A percentile compares a stretch with the other conserved stretches of the same genome.
These are phyloP conservation scores for Horisme vitalbata DNA, from an alignment of 2,888 invertebrate species.

Conservation along the genomic window DNA sequence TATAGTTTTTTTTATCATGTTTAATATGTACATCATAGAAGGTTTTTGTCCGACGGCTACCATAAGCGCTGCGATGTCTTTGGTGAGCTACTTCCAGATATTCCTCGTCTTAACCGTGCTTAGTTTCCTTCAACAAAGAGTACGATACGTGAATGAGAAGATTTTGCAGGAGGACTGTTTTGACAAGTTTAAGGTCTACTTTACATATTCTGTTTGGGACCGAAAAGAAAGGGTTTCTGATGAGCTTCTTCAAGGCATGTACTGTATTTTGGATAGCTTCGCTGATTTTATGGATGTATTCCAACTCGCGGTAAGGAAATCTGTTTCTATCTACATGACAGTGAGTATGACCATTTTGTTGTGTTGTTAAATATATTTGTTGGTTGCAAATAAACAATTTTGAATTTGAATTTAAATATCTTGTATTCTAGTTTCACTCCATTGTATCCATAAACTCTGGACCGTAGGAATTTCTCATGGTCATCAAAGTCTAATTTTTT, in stretches of 20 bases:
- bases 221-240: conserved; percentile 20
- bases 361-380: too few relatives aligned
- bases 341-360: too few relatives aligned
- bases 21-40: conserved; percentile 38
- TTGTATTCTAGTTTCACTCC: too few relatives aligned
- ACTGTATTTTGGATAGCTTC: conserved; percentile 46
- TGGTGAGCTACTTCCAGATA: conserved; percentile 44
- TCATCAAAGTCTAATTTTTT: too few relatives aligned
- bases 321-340: too few relatives aligned
- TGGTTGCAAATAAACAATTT: too few relatives aligned
- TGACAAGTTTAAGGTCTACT: conserved; percentile 12
- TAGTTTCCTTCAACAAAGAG: conserved; percentile 41
- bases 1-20: conserved; percentile 32
- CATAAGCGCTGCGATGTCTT: conserved; percentile 32
- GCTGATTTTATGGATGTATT: conserved; percentile 48
- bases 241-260: conserved; percentile 40
- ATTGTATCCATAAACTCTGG: too few relatives aligned
- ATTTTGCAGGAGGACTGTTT: conserved; percentile 30
- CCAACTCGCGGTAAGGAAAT: conserved; percentile 46
- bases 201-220: not conserved
- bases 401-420: too few relatives aligned
- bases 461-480: too few relatives aligned
- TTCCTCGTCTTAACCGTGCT: conserved; percentile 43
- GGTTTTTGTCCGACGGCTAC: conserved; percentile 38
- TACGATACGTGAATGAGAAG: conserved; percentile 45